Evolutionary conservation across 2,113 vertebrate species (phyloP).

Genomic region (Dolichotis patagonum): DNA sequence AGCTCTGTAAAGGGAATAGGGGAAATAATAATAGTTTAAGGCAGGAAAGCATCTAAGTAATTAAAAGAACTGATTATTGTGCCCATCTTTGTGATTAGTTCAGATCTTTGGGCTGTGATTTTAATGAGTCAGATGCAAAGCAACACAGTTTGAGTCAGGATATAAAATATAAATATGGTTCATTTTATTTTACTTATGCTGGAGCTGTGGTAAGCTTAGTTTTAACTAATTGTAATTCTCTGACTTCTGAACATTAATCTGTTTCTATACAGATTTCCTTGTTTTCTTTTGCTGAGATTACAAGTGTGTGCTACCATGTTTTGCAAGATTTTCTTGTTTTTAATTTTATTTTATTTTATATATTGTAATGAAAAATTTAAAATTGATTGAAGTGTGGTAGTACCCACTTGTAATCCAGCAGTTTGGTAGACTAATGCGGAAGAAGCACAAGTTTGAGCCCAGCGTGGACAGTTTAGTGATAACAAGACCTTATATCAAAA

Average conservation of each 20-base stretch:
- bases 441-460: not conserved
- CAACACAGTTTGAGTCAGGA: not conserved
- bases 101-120: not conserved
- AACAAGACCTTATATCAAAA: not conserved
- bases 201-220: not conserved
- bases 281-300: not conserved
- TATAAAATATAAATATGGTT: not conserved
- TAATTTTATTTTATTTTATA: not conserved
- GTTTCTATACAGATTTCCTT: not conserved
- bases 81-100: not conserved
- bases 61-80: not conserved
- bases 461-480: not conserved
- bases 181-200: not conserved
- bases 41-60: not conserved
- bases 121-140: not conserved
- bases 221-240: not conserved
- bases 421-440: not conserved
- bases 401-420: not conserved
- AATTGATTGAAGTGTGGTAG: not conserved
- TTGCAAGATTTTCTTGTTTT: conserved; percentile 39
- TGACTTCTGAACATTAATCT: conserved; percentile 19
- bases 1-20: not conserved
- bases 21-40: not conserved
- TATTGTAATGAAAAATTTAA: conserved; percentile 34
- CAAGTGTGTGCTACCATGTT: not conserved